Base-by-base conservation (phyloP, 1,140 invertebrate species). In the Choristoneura fumiferana region DNA sequence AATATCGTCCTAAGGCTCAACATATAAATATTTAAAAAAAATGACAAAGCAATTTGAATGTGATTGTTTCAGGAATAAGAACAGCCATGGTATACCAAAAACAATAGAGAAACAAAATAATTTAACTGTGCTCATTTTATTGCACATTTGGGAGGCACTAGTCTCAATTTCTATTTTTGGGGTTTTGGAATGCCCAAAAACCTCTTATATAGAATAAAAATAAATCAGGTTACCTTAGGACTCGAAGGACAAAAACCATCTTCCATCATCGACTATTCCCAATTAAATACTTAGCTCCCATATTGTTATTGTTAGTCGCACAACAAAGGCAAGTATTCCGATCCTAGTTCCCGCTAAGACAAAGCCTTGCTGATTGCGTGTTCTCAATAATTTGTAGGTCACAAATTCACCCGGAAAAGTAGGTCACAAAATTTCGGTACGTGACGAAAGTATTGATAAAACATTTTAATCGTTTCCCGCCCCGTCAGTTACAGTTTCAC, bases 261-360 rank as follows among this genome's bases (percentile, higher is more conserved):
- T 60, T 66, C 69, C 76, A 78, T 78, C 14, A 54, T 78, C 73
- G 76, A 54, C 65, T 78, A 29, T 52, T 37, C 4, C 35, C 10
- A 13, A 57, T 15, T 10, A 61, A 58, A 65, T 45, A 29, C 29
- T 60, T 54, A 9, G 34, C 36, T 29, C 22, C 34, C 29, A 49
- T 49, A 37, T 52, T 56, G 38, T 18, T 18, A 52, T 14, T 33
- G 38, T n/a, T n/a, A n/a, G n/a, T 18, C 54, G 58, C 35, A 60
- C 8, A 49, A 61, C 56, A 59, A 63, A 61, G 45, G 43, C 4
- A 61, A 53, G 56, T 43, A 14, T 55, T 15, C 10, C 22, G 43
- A 12, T 49, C 18, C 29, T 22, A 22, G 18, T 22, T 49, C 4
- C 10, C 10, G 3, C 22, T 15, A 49, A 29, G 43, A 49, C 43